Evolutionary conservation across 1,140 invertebrate genomes (phyloP).

Genomic region (Lepeophtheirus salmonis): DNA sequence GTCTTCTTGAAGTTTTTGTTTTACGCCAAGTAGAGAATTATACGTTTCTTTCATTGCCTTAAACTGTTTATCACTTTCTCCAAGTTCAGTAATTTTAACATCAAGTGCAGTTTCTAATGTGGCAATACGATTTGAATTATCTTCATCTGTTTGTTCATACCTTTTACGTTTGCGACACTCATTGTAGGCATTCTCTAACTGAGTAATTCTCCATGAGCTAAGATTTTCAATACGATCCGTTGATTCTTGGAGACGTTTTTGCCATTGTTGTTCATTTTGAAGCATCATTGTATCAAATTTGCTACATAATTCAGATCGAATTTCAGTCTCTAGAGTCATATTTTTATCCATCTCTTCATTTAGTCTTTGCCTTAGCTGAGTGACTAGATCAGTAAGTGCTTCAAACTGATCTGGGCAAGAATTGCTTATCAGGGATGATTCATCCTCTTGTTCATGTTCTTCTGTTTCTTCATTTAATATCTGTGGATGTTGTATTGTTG

Average conservation of each 20-base stretch:
- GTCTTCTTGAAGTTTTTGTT: slow-evolving; percentile 1
- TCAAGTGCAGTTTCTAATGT: background rate
- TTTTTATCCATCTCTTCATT: slow-evolving; percentile 21
- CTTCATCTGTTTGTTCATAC: background rate
- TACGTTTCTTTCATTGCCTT: slow-evolving; percentile 3
- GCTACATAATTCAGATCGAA: slow-evolving; percentile 21
- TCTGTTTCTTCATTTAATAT: background rate
- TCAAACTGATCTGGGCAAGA: slow-evolving; percentile 13
- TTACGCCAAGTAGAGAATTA: background rate
- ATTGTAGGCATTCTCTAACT: slow-evolving; percentile 4
- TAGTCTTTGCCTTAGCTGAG: slow-evolving; percentile 20
- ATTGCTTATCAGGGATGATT: too few species aligned
- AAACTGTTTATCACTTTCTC: background rate
- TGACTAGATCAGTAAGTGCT: slow-evolving; percentile 21
- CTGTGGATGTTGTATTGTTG: background rate
- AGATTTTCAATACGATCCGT: slow-evolving; percentile 1
- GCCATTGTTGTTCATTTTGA: slow-evolving; percentile 22
- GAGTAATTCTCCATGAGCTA: background rate
- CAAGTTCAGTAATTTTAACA: background rate
- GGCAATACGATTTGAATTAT: background rate
- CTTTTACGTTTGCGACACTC: slow-evolving; percentile 6
- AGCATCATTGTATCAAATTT: slow-evolving; percentile 23
- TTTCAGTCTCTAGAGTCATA: slow-evolving; percentile 19
- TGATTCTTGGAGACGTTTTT: slow-evolving; percentile 13
- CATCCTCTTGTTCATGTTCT: background rate